A percentile compares a stretch with the other conserved stretches of the same genome.
Evolutionary conservation across 1,140 invertebrate genomes (phyloP).

Genomic region (Drosophila busckii): DNA sequence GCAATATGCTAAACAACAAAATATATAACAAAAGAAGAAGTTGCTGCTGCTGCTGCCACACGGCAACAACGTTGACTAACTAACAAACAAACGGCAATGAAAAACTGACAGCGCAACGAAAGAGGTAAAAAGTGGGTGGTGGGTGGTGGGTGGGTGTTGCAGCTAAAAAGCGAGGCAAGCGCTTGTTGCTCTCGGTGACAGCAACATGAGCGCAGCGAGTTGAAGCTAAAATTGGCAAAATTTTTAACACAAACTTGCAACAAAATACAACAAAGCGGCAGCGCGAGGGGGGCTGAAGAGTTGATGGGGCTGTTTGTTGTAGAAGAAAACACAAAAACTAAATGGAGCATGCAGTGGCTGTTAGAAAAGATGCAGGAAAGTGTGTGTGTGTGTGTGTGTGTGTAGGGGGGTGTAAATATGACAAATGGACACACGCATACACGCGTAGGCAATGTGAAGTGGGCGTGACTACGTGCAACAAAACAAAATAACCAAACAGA

Average conservation of each 20-base stretch:
- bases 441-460: conserved; percentile 3
- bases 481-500: background rate
- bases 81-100: conserved; percentile 47
- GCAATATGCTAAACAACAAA: conserved; percentile 37
- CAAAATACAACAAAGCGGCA: conserved; percentile 23
- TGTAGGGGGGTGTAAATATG: conserved; percentile 17
- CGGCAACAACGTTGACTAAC: too few species aligned
- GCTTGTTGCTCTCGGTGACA: too few species aligned
- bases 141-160: background rate
- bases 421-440: conserved; percentile 25
- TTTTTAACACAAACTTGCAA: conserved; percentile 37
- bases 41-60: too few species aligned
- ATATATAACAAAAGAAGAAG: conserved; percentile 60
- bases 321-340: conserved; percentile 38
- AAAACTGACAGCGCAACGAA: conserved; percentile 42
- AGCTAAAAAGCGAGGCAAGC: too few species aligned
- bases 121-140: background rate
- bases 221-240: conserved; percentile 40
- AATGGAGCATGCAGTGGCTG: conserved; percentile 18
- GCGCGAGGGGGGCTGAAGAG: conserved; percentile 9
- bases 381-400: background rate
- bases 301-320: conserved; percentile 32
- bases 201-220: too few species aligned
- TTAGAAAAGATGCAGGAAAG: background rate
- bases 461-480: conserved; percentile 4